Evolutionary conservation across 2,888 invertebrate genomes (phyloP), one percentile per base, ranked within the genome.

Genomic region (Oithona nana): DNA sequence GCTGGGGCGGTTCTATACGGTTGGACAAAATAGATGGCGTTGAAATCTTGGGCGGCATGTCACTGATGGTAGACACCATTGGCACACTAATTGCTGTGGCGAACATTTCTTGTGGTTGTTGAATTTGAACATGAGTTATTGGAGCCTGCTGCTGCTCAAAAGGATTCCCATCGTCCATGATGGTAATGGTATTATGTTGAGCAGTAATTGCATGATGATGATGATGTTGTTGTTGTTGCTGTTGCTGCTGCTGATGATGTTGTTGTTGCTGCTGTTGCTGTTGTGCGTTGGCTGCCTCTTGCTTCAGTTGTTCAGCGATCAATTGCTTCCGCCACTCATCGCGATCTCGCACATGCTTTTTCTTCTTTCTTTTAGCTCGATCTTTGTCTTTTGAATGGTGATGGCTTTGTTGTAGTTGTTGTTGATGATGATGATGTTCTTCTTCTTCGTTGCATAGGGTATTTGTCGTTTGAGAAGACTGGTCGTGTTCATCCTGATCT

Each of bases 401-500:
- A 20, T 16, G 22, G 13, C 26, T 26, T 11, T 54, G 54, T 26
- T 54, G 54, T 24, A 24, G 54, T 26, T 24, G 22, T 16, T 3
- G 20, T 49, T 49, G 20, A 8, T 22, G n/a, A 20, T 49, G 20
- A 3, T 2, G 20, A n/a, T 49, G 20, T 49, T 49, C 50, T 39
- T 39, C 39, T 49, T 49, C 50, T 49, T 49, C 50, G 50, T n/a
- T n/a, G n/a, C n/a, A n/a, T n/a, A n/a, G n/a, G n/a, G n/a, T n/a
- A n/a, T n/a, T n/a, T n/a, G n/a, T n/a, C n/a, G n/a, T n/a, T n/a
- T n/a, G n/a, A n/a, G n/a, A n/a, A n/a, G n/a, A 20, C 54, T n/a
- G 28, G n/a, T 49, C 48, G 50, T 28, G 48, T 20, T 65, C 48
- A 39, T 64, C 57, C 20, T 57, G 31, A 56, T 64, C 48, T 11